Evolutionary conservation across 2,797 vertebrate species (phyloP).

Genomic region (Dipus sagitta): DNA sequence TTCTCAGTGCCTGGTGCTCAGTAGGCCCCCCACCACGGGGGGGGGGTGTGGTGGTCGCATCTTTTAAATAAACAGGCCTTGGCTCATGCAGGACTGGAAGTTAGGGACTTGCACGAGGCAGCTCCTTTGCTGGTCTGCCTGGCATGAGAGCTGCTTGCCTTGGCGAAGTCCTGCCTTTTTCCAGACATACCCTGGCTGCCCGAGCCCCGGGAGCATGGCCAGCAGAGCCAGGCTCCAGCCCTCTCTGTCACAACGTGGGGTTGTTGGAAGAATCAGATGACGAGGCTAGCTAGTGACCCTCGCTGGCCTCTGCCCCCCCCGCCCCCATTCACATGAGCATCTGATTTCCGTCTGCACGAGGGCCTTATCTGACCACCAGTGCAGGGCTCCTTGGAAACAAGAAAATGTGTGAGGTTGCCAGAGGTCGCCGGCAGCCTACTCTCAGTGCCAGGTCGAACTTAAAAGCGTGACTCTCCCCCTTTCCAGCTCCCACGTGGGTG

Average conservation of each 20-base stretch:
- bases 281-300: neutral
- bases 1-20: neutral
- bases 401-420: too few species aligned
- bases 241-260: neutral
- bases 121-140: slow-evolving; percentile 60
- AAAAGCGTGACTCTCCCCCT: neutral
- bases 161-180: slow-evolving; percentile 56
- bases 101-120: slow-evolving; percentile 8
- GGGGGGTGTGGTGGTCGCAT: neutral
- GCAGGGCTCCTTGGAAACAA: neutral
- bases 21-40: neutral
- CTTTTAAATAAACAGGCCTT: neutral
- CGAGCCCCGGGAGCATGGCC: neutral
- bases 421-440: neutral
- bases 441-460: neutral
- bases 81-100: neutral
- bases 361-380: slow-evolving; percentile 16
- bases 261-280: slow-evolving; percentile 40
- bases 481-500: neutral
- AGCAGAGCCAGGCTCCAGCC: neutral
- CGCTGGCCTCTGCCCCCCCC: neutral
- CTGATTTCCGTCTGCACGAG: neutral
- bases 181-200: slow-evolving; percentile 65
- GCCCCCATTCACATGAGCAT: neutral
- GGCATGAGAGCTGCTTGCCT: slow-evolving; percentile 62